phyloP scores from a whole-genome alignment of 2,888 invertebrate genomes.

The Drosophila ochracea region DNA sequence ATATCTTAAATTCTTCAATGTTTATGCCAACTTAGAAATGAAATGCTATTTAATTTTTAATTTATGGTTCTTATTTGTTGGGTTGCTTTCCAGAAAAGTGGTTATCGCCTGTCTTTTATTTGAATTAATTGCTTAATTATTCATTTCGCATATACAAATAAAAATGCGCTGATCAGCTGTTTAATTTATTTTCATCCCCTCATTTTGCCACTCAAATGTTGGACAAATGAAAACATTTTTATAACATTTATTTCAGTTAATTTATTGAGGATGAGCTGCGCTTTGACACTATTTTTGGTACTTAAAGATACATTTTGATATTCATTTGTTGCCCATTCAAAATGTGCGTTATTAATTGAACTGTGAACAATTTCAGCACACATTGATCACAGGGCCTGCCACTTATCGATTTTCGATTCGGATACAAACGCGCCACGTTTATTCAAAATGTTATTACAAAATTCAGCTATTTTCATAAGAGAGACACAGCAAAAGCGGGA shows the following conservation, averaged over 20 bases:
- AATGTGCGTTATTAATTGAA: conserved; percentile 45
- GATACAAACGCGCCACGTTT: conserved; percentile 30
- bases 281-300: neutral
- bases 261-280: neutral
- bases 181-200: neutral
- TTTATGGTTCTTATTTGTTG: neutral
- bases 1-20: neutral
- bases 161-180: neutral
- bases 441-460: conserved; percentile 41
- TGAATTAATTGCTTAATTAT: neutral
- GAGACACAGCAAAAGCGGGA: neutral
- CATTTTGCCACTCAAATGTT: neutral
- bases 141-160: neutral
- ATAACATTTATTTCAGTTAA: too few species aligned
- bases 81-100: neutral
- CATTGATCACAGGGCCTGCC: conserved; percentile 34
- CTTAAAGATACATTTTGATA: neutral
- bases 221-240: neutral
- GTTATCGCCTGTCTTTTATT: neutral
- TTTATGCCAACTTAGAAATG: neutral
- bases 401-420: conserved; percentile 70
- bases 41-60: neutral
- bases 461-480: conserved; percentile 23
- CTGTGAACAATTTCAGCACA: conserved; percentile 26
- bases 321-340: conserved; percentile 12